Evolutionary conservation across 1,140 invertebrate species (phyloP), one percentile per base, ranked within the genome.

Genomic region (Lordiphosa mommai): DNA sequence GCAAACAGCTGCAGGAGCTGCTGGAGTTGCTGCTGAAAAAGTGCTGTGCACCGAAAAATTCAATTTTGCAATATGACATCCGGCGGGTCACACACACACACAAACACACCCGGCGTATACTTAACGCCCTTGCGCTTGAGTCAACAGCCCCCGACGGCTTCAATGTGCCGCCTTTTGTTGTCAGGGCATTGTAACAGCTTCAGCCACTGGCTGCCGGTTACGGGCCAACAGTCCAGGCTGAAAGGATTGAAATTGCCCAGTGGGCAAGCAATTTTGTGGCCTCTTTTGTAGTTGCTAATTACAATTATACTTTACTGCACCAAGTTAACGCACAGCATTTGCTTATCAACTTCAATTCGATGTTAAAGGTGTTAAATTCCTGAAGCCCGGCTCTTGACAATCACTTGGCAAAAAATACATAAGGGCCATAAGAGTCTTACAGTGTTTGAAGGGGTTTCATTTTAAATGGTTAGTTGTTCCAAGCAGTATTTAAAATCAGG

Each of bases 51-150:
- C 46, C 72, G 50, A 82, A 82, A 82, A 82, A 82, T 84, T 82
- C 76, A 82, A 82, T 82, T 82, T 82, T 82, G 71, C 76, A 76
- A 80, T 80, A 80, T 80, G 76, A 80, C 76, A 80, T 82, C 76
- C 76, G 76, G 77, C 66, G 57, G 53, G 50, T 36, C 48, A 65
- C 29, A 60, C 48, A 50, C 34, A 30, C 34, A 27, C 46, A 29
- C 44, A 27, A 32, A 10, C 12, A 48, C 7, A 37, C 29, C 34
- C 16, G 57, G 76, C 76, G 76, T 80, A 76, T 82, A 82, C 76
- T 76, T 80, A 82, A 76, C 74, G 74, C 76, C 61, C 61, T 77
- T 76, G 57, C 76, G 71, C 76, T 67, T 60, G 51, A 82, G 76
- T 76, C 77, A 67, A 82, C 66, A 82, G 40, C 10, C 7, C 55